Evolutionary conservation across 1,140 invertebrate genomes (phyloP), one percentile per base, ranked within the genome.

Genomic region (Musca vetustissima): DNA sequence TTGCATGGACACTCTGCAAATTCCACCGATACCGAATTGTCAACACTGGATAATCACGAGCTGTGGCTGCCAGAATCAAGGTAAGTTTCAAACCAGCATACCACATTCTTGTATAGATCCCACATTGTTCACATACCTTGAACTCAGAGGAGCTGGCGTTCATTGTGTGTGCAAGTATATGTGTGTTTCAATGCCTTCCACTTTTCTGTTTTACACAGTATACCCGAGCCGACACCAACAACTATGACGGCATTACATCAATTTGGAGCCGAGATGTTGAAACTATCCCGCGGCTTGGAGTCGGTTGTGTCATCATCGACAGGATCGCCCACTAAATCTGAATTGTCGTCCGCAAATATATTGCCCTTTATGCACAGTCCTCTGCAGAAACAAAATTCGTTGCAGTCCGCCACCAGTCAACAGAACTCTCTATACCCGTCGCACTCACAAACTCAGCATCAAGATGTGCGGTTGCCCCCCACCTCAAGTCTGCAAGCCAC

Each of bases 221-320:
- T 82, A 69, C 79, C 75, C 8, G 91, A 93, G 73, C 91, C 90
- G 13, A 89, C 90, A 65, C 90, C 91, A 11, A 92, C 90, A 71
- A 90, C 91, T 59, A 91, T 93, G 87, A 90, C 90, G 14, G 91
- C 92, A 36, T 84, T 93, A 71, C 91, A 92, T 79, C 90, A 91
- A 74, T 93, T 93, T 73, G 91, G 91, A 19, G 90, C 90, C 3
- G 91, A 93, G 84, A 92, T 93, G 91, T 85, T 93, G 64, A 90
- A 91, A 72, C 84, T 93, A 1, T 92, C 91, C 1, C 85, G 90
- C 55, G 91, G 91, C 49, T 84, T 93, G 64, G 91, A 92, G 83
- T 88, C 84, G 13, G 85, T 83, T 36, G 84, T 86, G 70, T 81
- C 77, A 73, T 85, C 86, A 48, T 81, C 86, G 77, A 77, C 83